A percentile compares a stretch with the other conserved stretches of the same genome.
These are phyloP conservation scores for Nesidiocoris tenuis DNA, from an alignment of 2,888 invertebrate genomes.

Conservation along the genomic window DNA sequence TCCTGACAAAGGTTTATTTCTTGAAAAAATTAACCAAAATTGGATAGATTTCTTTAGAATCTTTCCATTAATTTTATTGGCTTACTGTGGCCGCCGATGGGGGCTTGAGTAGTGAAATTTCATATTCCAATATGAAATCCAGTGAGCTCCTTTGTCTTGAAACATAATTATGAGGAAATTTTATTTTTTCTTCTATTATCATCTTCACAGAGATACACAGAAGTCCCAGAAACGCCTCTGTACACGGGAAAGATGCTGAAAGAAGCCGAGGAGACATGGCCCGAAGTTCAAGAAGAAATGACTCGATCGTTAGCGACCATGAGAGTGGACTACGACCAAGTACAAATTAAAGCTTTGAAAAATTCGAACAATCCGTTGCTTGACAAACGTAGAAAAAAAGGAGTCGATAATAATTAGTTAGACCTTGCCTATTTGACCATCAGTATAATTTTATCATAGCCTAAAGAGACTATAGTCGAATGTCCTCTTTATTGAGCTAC, in stretches of 20 bases:
- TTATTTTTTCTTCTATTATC: background rate
- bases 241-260: constrained; percentile 85
- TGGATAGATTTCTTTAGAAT: no score
- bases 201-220: constrained; percentile 68
- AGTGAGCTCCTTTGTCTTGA: background rate
- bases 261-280: constrained; percentile 92
- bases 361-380: constrained; percentile 90
- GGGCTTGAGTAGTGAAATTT: no score
- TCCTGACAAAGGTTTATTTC: no score
- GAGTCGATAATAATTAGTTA: constrained; percentile 22
- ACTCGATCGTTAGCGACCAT: constrained; percentile 95
- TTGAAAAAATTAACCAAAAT: no score
- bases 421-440: no score
- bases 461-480: no score
- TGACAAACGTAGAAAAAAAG: constrained; percentile 66
- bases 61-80: no score
- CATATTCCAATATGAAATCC: no score
- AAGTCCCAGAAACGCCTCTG: constrained; percentile 92
- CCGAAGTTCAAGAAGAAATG: constrained; percentile 99
- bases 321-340: constrained; percentile 95
- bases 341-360: constrained; percentile 88
- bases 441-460: no score
- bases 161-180: no score
- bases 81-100: no score
- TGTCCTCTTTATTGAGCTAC: no score